Conservation (phyloP, 1,140 invertebrate species). For the Cataglyphis hispanica region DNA sequence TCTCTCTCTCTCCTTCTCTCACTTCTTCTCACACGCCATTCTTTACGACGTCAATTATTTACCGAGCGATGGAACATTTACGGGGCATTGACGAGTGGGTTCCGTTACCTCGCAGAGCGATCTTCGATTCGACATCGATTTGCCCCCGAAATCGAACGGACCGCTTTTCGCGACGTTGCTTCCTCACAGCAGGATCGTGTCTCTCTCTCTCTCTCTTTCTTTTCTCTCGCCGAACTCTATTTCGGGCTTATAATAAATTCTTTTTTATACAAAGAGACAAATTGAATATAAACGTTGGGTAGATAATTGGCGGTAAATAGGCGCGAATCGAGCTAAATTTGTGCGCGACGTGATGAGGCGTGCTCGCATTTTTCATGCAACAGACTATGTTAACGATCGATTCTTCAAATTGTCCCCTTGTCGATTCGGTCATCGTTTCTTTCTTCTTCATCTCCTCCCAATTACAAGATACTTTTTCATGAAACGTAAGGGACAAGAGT, state of each 20-base stretch:
- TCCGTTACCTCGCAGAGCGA: conserved; percentile 70
- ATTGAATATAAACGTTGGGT: conserved; percentile 27
- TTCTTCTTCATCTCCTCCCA: background rate
- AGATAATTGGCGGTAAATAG: conserved; percentile 25
- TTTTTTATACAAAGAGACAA: conserved; percentile 34
- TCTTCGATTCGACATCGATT: conserved; percentile 69
- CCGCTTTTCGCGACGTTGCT: background rate
- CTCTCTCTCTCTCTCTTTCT: no score
- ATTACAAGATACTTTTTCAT: conserved; percentile 56
- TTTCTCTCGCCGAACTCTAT: background rate
- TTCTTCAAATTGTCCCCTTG: conserved; percentile 4
- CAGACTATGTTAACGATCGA: conserved; percentile 38
- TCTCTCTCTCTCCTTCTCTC: conserved; percentile 28
- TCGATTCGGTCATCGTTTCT: conserved; percentile 18
- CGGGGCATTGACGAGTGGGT: conserved; percentile 69
- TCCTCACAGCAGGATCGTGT: background rate
- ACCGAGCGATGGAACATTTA: conserved; percentile 65
- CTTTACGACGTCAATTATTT: conserved; percentile 74
- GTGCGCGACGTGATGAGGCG: conserved; percentile 20
- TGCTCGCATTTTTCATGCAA: conserved; percentile 36
- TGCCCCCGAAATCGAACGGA: conserved; percentile 71
- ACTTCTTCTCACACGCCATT: conserved; percentile 48
- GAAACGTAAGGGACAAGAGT: conserved; percentile 23
- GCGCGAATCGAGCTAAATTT: conserved; percentile 5
- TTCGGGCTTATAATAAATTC: background rate